Base-by-base conservation (phyloP, 2,888 invertebrate genomes). In the Caenorhabditis imperialis region DNA sequence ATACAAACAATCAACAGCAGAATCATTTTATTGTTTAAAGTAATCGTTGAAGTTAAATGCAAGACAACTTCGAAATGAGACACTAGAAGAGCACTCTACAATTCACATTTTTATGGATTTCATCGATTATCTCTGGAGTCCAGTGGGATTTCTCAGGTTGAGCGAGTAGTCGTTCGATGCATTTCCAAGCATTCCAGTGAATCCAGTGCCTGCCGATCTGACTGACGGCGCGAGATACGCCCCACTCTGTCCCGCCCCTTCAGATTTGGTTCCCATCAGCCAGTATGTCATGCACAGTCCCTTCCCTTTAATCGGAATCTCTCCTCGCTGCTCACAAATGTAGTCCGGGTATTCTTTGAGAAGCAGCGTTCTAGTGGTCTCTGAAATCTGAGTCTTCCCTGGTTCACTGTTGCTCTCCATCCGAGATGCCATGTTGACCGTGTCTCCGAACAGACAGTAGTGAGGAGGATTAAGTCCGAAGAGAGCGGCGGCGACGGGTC, bases 361-460 rank as follows among this genome's bases (percentile, higher is more conserved):
- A 0, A 86, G 65, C 14, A 82, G 48, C 16, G 74, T 74, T 23
- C 79, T 79, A 1, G 85, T 75, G n/a, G 77, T 74, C 42, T 85
- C 82, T 23, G 79, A 81, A 16, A 87, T 81, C 71, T 86, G 86
- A 8, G 87, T 87, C 63, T 75, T 78, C 54, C 84, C 86, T 6
- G 84, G 70, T 50, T 81, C 73, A 16, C 85, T 82, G 23, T 87
- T 86, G 30, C 82, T 82, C 48, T 86, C 86, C 86, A 86, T 86
- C 35, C 86, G 48, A 8, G 85, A 85, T 7, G 86, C 74, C 71
- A 83, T 85, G 74, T 86, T 86, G 7, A 86, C 85, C 23, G 86
- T 87, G 61, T 87, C 86, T 33, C 87, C 87, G 45, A 87, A 87
- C 1, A 87, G 80, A 72, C 87, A 87, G 69, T 88, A 87, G 14